Evolutionary conservation across 2,888 invertebrate genomes (phyloP).

Genomic region (Tromatobia lineatoria): DNA sequence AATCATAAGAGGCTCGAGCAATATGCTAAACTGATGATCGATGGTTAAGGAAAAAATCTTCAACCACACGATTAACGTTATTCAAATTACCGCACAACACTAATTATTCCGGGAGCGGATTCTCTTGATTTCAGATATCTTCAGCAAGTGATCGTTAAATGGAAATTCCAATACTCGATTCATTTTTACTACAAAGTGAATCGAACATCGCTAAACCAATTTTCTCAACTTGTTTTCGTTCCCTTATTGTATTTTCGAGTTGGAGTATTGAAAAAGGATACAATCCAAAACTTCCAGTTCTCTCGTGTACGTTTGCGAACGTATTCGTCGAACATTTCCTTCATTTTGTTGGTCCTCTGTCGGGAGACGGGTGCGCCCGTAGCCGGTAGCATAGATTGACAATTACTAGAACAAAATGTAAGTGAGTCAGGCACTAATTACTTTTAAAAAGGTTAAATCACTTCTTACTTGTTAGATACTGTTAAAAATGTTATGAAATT

Average conservation of each 20-base stretch:
- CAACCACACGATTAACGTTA: background rate
- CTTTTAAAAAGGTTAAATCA: background rate
- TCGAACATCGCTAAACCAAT: too few relatives aligned
- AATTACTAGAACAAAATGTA: conserved; percentile 89
- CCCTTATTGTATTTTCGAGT: background rate
- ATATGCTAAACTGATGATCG: conserved; percentile 93
- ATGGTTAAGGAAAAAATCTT: conserved; percentile 70
- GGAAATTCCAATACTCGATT: too few relatives aligned
- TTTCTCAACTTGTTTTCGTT: background rate
- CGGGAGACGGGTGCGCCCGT: conserved; percentile 97
- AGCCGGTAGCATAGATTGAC: conserved; percentile 97
- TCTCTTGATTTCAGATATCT: too few relatives aligned
- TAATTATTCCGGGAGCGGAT: too few relatives aligned
- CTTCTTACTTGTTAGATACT: too few relatives aligned
- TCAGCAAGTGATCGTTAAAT: too few relatives aligned
- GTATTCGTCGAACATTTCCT: conserved; percentile 97
- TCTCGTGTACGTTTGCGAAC: conserved; percentile 94
- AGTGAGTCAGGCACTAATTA: background rate
- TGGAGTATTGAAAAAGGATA: conserved; percentile 89
- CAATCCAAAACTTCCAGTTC: conserved; percentile 99
- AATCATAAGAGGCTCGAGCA: conserved; percentile 95
- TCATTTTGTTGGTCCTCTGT: conserved; percentile 95
- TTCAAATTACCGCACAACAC: background rate
- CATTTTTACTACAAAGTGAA: too few relatives aligned
- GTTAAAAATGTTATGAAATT: too few relatives aligned